Conservation (phyloP, 2,888 invertebrate genomes). For the Mimas tiliae region DNA sequence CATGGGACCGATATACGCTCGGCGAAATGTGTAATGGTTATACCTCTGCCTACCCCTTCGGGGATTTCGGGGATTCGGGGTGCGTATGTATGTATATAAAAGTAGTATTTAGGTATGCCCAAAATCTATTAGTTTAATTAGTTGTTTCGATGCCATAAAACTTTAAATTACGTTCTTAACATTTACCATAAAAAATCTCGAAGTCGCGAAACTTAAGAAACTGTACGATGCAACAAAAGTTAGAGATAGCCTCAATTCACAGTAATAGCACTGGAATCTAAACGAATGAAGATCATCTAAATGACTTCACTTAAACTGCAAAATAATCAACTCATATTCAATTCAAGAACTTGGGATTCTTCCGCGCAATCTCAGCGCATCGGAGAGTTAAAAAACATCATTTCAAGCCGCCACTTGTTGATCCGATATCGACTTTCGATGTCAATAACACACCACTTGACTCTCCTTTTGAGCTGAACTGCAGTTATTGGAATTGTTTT, state of each 20-base stretch:
- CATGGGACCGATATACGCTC: too few species aligned
- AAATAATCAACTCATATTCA: background rate
- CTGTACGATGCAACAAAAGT: too few species aligned
- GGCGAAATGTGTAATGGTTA: too few species aligned
- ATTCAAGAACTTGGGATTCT: background rate
- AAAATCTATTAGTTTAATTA: too few species aligned
- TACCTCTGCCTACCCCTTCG: too few species aligned
- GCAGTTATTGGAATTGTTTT: conserved; percentile 18
- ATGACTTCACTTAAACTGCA: background rate
- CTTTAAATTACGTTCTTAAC: too few species aligned
- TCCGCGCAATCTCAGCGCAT: conserved; percentile 24
- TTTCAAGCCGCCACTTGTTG: conserved; percentile 34
- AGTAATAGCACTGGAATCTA: background rate
- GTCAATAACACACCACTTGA: conserved; percentile 28
- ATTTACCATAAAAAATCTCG: background rate
- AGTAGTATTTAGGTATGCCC: too few species aligned
- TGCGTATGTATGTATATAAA: too few species aligned
- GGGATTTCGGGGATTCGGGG: too few species aligned
- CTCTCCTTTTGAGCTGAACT: conserved; percentile 7
- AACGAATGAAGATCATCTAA: background rate
- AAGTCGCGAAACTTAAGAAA: background rate
- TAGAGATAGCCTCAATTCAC: background rate
- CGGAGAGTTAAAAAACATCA: conserved; percentile 25
- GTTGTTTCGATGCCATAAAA: too few species aligned
- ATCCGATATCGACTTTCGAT: conserved; percentile 29